Base-by-base conservation (phyloP, 92 coral and sea anemone species). In the Pocillopora meandrina region DNA sequence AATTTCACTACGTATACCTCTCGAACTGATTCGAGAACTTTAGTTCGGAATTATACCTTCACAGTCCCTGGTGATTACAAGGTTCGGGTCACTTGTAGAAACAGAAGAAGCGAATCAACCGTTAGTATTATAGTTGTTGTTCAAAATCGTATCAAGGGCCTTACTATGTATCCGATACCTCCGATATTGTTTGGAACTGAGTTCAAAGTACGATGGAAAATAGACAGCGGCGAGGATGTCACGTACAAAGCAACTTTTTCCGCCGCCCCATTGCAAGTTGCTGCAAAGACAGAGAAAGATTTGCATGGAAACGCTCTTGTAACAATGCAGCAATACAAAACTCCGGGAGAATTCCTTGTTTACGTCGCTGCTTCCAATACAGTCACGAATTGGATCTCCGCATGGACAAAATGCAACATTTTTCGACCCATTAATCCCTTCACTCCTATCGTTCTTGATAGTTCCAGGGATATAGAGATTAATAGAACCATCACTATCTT, bases 321-420 rank as follows among this genome's bases (percentile, higher is more conserved):
- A 18, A 80, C 78, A 67, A 74, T 63, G 55, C 65, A 76, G 42
- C 60, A 84, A 61, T 92, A 92, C 76, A 87, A 90, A 57, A 56
- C 90, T 15, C 87, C 75, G 23, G 95, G 95, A 77, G 78, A 79
- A 65, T 84, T 86, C 59, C 47, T 3, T 64, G 84, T 84, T 17
- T 74, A 70, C 77, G 73, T 92, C 64, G 67, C 80, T 55, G 95
- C 93, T 8, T 74, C 84, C 23, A 92, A 92, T 78, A 75, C 86
- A 60, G 85, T 92, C 36, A 71, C 88, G 1, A 64, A 52, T 20
- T 61, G 77, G 68, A 35, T 52, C 55, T 74, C 52, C 34, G 72
- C 59, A 17, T n/a, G 31, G 61, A 9, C 62, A 12, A 83, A 56
- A 77, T 79, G 79, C 58, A 64, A 60, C 61, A 64, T 92, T 63